These are phyloP conservation scores for Protonemura montana DNA, from an alignment of 2,888 invertebrate genomes.

Conservation along the genomic window DNA sequence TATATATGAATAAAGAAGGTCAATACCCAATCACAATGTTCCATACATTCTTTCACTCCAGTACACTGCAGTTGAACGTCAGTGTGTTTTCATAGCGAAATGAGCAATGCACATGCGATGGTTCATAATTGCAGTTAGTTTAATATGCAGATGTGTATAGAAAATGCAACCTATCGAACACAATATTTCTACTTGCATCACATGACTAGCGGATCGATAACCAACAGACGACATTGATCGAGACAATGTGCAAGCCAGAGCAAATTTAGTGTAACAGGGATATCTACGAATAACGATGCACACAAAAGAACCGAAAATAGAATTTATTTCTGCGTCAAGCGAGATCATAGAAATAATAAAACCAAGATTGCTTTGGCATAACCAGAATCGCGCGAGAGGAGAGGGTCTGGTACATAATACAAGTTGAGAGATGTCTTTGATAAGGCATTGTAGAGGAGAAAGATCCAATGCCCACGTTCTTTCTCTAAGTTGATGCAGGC, in stretches of 20 bases:
- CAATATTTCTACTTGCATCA: neutral
- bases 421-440: constrained; percentile 7
- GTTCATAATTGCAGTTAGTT: too few species aligned
- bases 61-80: too few species aligned
- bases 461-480: neutral
- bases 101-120: too few species aligned
- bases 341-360: constrained; percentile 12
- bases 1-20: too few species aligned
- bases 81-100: too few species aligned
- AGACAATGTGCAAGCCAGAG: neutral
- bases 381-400: neutral
- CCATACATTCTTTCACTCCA: too few species aligned
- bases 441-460: neutral
- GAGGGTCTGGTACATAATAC: neutral
- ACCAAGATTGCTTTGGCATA: neutral
- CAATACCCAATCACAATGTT: too few species aligned
- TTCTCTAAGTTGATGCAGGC: neutral
- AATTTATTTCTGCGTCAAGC: neutral
- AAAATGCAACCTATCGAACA: neutral
- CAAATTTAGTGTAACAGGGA: neutral
- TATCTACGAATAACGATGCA: neutral
- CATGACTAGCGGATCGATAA: neutral
- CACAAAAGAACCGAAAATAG: neutral
- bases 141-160: too few species aligned
- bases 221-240: neutral